Conservation (phyloP, 2,888 invertebrate species). For the Arenicola marina region DNA sequence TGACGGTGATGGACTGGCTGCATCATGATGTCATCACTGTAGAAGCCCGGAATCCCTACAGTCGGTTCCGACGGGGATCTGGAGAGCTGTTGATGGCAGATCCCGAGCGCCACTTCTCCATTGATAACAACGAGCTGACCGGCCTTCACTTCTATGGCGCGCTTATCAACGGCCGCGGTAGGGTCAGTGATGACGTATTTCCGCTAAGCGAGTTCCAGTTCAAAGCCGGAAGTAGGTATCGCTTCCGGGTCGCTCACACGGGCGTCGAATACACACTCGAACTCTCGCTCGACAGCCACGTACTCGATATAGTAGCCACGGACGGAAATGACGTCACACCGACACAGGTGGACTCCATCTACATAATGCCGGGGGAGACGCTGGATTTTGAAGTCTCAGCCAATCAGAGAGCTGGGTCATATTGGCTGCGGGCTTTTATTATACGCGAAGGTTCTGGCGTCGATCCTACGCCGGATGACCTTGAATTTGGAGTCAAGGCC, state of each 20-base stretch:
- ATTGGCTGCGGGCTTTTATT: conserved; percentile 44
- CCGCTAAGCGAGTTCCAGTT: conserved; percentile 15
- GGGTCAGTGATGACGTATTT: conserved; percentile 25
- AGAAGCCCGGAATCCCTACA: neutral
- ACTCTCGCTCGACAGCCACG: conserved; percentile 42
- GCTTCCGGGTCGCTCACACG: conserved; percentile 42
- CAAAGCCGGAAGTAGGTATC: conserved; percentile 12
- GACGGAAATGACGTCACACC: conserved; percentile 43
- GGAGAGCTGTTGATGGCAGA: neutral
- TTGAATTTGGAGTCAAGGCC: conserved; percentile 5
- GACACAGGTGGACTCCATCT: conserved; percentile 5
- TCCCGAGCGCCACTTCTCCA: neutral
- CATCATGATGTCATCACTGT: neutral
- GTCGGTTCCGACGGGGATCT: neutral
- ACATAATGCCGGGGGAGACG: conserved; percentile 37
- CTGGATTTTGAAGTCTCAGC: conserved; percentile 43
- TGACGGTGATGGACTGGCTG: conserved; percentile 12
- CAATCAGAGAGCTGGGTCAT: conserved; percentile 35
- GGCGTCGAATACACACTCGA: conserved; percentile 36
- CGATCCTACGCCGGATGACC: neutral
- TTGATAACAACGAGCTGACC: neutral
- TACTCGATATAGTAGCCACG: conserved; percentile 36
- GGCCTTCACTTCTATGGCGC: conserved; percentile 21
- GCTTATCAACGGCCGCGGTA: conserved; percentile 43
- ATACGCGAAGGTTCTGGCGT: conserved; percentile 20